A percentile compares a stretch with the other conserved stretches of the same genome.
phyloP scores from a whole-genome alignment of 2,888 invertebrate genomes.

The Microctonus hyperodae region DNA sequence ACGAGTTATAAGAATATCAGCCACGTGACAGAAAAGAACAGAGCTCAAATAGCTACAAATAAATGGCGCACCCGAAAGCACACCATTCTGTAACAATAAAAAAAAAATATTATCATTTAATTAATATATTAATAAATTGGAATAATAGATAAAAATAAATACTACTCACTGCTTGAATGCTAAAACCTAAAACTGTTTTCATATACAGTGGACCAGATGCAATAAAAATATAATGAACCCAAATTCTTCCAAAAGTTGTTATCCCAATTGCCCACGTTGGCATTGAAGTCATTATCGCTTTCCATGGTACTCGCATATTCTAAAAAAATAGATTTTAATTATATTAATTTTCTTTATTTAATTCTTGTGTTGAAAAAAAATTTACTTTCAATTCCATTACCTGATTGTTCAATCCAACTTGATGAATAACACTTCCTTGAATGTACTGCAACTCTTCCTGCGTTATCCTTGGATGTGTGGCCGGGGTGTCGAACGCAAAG shows the following conservation, averaged over 20 bases:
- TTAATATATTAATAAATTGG: neutral
- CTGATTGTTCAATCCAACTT: conserved; percentile 65
- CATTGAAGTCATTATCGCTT: conserved; percentile 69
- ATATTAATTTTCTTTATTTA: neutral
- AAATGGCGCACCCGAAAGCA: conserved; percentile 74
- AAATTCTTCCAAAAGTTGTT: conserved; percentile 78
- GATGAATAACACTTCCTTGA: conserved; percentile 68
- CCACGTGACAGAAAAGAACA: conserved; percentile 74
- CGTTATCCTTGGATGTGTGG: conserved; percentile 73
- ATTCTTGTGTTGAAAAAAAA: neutral
- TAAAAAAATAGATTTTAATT: conserved; percentile 37
- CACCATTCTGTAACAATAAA: conserved; percentile 67
- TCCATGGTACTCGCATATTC: conserved; percentile 71
- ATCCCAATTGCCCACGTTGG: conserved; percentile 77
- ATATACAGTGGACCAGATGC: conserved; percentile 76
- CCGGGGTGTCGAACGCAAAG: conserved; percentile 74
- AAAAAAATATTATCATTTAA: conserved; percentile 33
- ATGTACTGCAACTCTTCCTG: conserved; percentile 72
- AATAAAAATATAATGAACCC: conserved; percentile 78
- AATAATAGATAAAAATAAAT: neutral
- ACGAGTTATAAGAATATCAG: conserved; percentile 70
- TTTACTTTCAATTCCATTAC: conserved; percentile 43
- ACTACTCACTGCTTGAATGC: conserved; percentile 69
- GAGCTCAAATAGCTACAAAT: conserved; percentile 75
- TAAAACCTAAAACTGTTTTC: conserved; percentile 73